Base-by-base conservation (phyloP, 2,888 invertebrate genomes). In the Aporophyla nigra region DNA sequence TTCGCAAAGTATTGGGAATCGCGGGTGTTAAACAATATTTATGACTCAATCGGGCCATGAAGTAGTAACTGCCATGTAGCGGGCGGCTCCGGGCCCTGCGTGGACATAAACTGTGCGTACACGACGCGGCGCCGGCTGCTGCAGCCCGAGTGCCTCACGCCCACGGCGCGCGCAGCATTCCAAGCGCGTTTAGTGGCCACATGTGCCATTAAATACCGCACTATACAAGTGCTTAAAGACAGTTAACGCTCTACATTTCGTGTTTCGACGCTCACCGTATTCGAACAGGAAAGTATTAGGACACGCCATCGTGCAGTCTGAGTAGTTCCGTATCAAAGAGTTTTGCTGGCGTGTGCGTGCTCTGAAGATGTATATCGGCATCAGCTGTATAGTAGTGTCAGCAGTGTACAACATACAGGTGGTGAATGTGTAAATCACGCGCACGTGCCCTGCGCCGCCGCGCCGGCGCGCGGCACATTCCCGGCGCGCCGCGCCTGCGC, bases 11-110 rank as follows among this genome's bases (percentile, higher is more conserved):
- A 74, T 80, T 70, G 33, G 51, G 59, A 65, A 71, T 75, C 21
- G 43, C 75, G 59, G 56, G 46, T 75, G 76, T 81, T 74, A 59
- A 75, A 67, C 66, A 56, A 85, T 83, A 71, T 86, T 86, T 86
- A 86, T 78, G 74, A n/a, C 74, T 83, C 83, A 78, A 83, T 86
- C 40, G 73, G 33, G 59, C 46, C 62, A 54, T 65, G 67, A 53
- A 66, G 83, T 78, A 78, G 83, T 83, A 53, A 12, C 24, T 70
- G 82, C n/a, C 82, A 62, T 85, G 85, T 83, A 69, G 54, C 77
- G 33, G 49, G 61, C 21, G 24, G 53, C 10, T 14, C 19, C n/a
- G 46, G 24, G 46, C 58, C 19, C 14, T 14, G 24, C 63, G 21
- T 61, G 33, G 24, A 72, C 83, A 78, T 83, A 74, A 85, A 74